phyloP scores from a whole-genome alignment of 2,888 invertebrate species.

The Anthophora plumipes region DNA sequence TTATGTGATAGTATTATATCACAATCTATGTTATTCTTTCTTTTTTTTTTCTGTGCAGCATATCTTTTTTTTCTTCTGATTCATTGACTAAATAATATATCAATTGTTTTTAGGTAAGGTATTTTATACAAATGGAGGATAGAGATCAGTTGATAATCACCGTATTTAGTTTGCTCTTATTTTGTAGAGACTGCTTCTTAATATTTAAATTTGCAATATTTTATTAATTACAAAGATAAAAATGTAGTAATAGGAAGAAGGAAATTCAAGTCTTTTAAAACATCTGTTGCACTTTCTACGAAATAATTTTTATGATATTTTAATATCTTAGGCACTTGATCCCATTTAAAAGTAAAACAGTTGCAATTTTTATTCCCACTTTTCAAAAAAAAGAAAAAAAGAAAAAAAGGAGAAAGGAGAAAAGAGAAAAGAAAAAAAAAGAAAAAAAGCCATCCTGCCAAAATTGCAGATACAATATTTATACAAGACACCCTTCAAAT shows the following conservation, averaged over 20 bases:
- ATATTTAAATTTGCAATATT: conserved; percentile 44
- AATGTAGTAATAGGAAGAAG: conserved; percentile 15
- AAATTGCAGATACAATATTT: conserved; percentile 16
- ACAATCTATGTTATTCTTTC: background rate
- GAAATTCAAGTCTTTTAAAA: conserved; percentile 7
- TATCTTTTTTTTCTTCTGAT: background rate
- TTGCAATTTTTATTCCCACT: background rate
- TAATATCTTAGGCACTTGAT: conserved; percentile 3
- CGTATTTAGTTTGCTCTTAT: conserved; percentile 34
- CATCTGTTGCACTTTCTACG: conserved; percentile 56
- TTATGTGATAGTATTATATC: background rate
- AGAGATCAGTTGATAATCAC: conserved; percentile 64
- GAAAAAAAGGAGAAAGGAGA: too few relatives aligned
- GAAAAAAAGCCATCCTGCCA: background rate
- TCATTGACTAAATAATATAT: background rate
- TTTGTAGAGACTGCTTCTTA: conserved; percentile 63
- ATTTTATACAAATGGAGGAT: conserved; percentile 37
- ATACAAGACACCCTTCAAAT: background rate
- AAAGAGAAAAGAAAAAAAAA: background rate
- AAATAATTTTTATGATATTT: conserved; percentile 21
- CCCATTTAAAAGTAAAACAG: background rate
- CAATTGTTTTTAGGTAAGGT: conserved; percentile 23
- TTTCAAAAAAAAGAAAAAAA: background rate
- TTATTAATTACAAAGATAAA: conserved; percentile 40
- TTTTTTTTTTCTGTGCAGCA: background rate